Base-by-base conservation (phyloP, 2,888 invertebrate species). In the Dastarcus helophoroides region DNA sequence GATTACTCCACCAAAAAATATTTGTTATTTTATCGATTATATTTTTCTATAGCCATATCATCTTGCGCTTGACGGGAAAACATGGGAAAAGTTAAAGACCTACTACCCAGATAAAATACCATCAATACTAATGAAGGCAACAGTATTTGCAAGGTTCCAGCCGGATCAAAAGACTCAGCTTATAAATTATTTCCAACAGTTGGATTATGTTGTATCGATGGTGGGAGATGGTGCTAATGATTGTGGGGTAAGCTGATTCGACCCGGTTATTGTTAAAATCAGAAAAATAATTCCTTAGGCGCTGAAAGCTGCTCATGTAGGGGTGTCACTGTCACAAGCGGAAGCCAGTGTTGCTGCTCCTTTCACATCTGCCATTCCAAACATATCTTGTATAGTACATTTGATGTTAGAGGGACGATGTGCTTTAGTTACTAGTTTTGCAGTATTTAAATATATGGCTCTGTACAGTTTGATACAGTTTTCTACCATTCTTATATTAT, bases 401-500 rank as follows among this genome's bases (percentile, higher is more conserved):
- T 68, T 88, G 4, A 80, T 86, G 40, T 67, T 79, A 38, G 85
- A 90, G 64, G 89, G 91, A 6, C 71, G 90, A 4, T 83, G 85
- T 45, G 86, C 90, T 1, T 64, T 91, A 39, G 84, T 86, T 38
- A 90, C 90, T 1, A 86, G 85, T 23, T 89, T 90, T 60, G 85
- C 86, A 3, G 78, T 86, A 33, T 88, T 90, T 63, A 89, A 89
- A 55, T 90, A 83, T 60, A 90, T 90, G 84, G 84, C 86, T 32
- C 71, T 82, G 43, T 90, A 89, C 62, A 86, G 86, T 33, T 66
- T 93, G 21, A 88, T 88, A 30, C 90, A 93, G 65, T 93, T 88
- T 60, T 71, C 79, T 47, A 79, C 85, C 4, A 79, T 86, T 9
- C 69, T 86, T 19, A 77, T 86, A 37, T 66, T 88, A 2, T 88